These are phyloP conservation scores for Callorhinus ursinus DNA, from an alignment of 2,113 vertebrate species.

Conservation along the genomic window DNA sequence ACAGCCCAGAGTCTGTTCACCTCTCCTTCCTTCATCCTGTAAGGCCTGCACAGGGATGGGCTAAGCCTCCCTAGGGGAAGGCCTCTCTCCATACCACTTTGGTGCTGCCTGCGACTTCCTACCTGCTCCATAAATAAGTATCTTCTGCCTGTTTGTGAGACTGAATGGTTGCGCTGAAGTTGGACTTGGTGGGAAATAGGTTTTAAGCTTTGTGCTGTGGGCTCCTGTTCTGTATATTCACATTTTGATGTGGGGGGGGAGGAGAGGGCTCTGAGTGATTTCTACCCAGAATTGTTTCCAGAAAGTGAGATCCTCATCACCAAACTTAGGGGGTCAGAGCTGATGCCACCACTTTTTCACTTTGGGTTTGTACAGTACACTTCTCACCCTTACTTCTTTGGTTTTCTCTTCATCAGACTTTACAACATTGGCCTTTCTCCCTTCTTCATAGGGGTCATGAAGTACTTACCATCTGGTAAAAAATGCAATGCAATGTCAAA, in stretches of 20 bases:
- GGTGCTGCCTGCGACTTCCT: not conserved
- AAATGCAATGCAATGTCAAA: not conserved
- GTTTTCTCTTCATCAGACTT: not conserved
- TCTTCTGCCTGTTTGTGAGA: not conserved
- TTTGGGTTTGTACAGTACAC: not conserved
- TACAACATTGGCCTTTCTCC: not conserved
- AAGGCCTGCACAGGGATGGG: not conserved
- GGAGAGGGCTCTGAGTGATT: not conserved
- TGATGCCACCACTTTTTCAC: not conserved
- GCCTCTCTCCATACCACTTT: not conserved
- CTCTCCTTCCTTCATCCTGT: not conserved
- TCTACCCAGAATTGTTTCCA: not conserved
- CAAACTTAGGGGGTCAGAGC: not conserved
- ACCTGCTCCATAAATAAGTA: not conserved
- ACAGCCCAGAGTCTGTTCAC: not conserved
- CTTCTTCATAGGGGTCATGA: not conserved
- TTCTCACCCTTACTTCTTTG: not conserved
- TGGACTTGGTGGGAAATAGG: conserved; percentile 6
- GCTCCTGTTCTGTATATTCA: not conserved
- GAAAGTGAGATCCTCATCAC: not conserved
- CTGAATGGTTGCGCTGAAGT: not conserved
- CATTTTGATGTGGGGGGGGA: not conserved
- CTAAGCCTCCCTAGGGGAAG: not conserved
- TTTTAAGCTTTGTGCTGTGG: conserved; percentile 20
- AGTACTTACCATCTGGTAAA: not conserved